A percentile compares a stretch with the other conserved stretches of the same genome.
These are phyloP conservation scores for Odontocolon sp. DNA, from an alignment of 2,888 invertebrate species.

Conservation along the genomic window DNA sequence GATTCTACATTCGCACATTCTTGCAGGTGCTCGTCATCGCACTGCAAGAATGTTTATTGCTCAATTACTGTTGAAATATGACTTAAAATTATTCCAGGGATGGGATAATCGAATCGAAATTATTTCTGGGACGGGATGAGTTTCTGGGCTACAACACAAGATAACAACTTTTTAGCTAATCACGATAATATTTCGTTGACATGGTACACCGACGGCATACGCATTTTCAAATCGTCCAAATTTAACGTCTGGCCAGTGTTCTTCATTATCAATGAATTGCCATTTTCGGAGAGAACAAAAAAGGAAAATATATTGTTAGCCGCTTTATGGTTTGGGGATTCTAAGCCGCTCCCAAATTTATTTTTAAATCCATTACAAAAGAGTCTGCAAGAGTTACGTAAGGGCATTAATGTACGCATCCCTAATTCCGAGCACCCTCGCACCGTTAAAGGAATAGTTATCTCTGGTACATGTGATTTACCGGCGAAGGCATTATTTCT, in stretches of 20 bases:
- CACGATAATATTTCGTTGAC: slow-evolving; percentile 5
- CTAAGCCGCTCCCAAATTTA: not conserved
- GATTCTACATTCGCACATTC: not conserved
- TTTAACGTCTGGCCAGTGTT: slow-evolving; percentile 3
- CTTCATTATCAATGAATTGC: slow-evolving; percentile 22
- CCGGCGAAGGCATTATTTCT: not conserved
- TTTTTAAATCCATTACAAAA: not conserved
- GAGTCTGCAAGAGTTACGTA: not conserved
- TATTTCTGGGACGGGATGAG: too few relatives aligned
- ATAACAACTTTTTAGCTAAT: not conserved
- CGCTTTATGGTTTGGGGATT: slow-evolving; percentile 8
- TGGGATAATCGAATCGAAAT: too few relatives aligned
- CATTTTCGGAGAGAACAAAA: not conserved
- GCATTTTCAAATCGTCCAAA: slow-evolving; percentile 16
- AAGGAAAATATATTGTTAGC: slow-evolving; percentile 9
- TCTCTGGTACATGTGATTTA: not conserved
- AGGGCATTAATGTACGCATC: slow-evolving; percentile 39
- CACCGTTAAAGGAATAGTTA: slow-evolving; percentile 20
- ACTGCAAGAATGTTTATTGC: too few relatives aligned
- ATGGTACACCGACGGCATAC: not conserved
- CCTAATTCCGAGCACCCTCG: not conserved
- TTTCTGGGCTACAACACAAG: too few relatives aligned
- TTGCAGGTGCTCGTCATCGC: too few relatives aligned
- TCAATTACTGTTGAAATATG: too few relatives aligned
- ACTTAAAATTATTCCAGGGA: too few relatives aligned